Conservation (phyloP, 1,140 invertebrate genomes). For the Trichonephila clavipes region DNA sequence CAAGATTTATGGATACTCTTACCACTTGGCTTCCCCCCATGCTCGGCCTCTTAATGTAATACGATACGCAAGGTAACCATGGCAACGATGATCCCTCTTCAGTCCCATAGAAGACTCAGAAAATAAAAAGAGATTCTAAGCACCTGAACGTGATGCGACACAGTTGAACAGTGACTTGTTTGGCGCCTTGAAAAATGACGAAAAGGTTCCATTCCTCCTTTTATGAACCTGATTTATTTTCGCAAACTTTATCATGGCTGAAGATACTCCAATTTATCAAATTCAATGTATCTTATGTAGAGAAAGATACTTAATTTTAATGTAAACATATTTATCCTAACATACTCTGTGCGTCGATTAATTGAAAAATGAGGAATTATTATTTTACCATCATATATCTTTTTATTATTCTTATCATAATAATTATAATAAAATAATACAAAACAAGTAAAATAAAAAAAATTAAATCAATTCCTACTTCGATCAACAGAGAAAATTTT, state of each 20-base stretch:
- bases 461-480: no score
- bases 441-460: no score
- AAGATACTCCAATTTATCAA: neutral
- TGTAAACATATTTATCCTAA: no score
- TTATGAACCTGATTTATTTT: slow-evolving; percentile 39
- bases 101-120: neutral
- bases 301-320: no score
- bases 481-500: no score
- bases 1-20: slow-evolving; percentile 67
- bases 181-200: slow-evolving; percentile 63
- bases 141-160: slow-evolving; percentile 55
- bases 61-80: slow-evolving; percentile 63
- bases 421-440: no score
- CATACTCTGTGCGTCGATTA: no score
- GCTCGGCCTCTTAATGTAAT: slow-evolving; percentile 58
- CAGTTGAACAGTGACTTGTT: slow-evolving; percentile 34
- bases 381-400: no score
- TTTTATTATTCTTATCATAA: no score
- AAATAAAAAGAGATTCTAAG: slow-evolving; percentile 36
- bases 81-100: slow-evolving; percentile 27
- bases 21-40: slow-evolving; percentile 3
- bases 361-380: no score
- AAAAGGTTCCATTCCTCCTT: neutral
- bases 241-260: neutral
- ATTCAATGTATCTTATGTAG: neutral